Evolutionary conservation across 2,888 invertebrate genomes (phyloP).

Genomic region (Metalampra italica): DNA sequence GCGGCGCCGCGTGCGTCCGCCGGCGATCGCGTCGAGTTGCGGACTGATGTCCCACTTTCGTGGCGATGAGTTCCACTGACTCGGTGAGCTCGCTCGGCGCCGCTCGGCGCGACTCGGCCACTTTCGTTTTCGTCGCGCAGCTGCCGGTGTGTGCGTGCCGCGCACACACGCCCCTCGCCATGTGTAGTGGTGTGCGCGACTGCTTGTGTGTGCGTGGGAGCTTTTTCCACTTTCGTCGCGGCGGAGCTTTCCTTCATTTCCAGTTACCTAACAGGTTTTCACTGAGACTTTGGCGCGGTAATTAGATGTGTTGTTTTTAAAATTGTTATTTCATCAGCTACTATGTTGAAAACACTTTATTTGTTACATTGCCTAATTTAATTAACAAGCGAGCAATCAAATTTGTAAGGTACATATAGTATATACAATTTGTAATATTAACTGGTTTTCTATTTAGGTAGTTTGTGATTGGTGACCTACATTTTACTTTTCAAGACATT

Average conservation of each 20-base stretch:
- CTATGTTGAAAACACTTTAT: no score
- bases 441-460: conserved; percentile 3
- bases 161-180: not conserved
- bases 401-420: conserved; percentile 3
- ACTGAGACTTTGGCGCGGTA: conserved; percentile 30
- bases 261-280: conserved; percentile 68
- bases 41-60: conserved; percentile 83
- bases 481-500: not conserved
- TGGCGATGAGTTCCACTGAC: conserved; percentile 75
- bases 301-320: conserved; percentile 20
- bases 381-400: conserved; percentile 5
- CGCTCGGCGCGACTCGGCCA: conserved; percentile 69
- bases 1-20: conserved; percentile 67
- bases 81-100: conserved; percentile 73
- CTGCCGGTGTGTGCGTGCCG: conserved; percentile 7
- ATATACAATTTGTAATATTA: conserved; percentile 4
- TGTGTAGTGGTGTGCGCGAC: conserved; percentile 10
- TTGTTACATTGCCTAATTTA: not conserved
- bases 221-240: conserved; percentile 73
- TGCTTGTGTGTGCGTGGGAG: conserved; percentile 36
- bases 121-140: conserved; percentile 73
- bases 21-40: conserved; percentile 72
- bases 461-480: conserved; percentile 1
- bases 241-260: conserved; percentile 70
- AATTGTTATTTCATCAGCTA: no score